Percentiles rank a stretch among this genome's conserved stretches.
Conservation (phyloP, 2,888 invertebrate species). For the Synergus itoensis region DNA sequence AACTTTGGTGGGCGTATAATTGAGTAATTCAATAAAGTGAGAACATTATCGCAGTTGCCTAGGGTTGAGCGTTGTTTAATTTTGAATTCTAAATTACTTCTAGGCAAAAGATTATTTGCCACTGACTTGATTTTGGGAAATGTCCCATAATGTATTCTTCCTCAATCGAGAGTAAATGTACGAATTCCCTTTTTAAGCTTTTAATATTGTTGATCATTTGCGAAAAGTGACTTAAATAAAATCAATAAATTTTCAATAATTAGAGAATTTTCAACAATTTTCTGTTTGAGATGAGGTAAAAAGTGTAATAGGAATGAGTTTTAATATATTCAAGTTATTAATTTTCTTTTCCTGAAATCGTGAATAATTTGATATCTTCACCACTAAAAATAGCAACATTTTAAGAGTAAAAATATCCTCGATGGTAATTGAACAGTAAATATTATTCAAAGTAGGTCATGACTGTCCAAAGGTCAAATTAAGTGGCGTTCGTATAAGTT, state of each 20-base stretch:
- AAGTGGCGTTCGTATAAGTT: neutral
- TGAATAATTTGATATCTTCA: neutral
- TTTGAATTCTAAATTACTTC: neutral
- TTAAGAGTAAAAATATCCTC: slow-evolving; percentile 23
- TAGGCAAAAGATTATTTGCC: neutral
- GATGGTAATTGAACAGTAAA: slow-evolving; percentile 14
- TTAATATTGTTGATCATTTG: no score
- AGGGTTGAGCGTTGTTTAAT: slow-evolving; percentile 1
- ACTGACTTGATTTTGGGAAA: neutral
- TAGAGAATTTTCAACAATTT: no score
- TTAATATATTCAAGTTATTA: no score
- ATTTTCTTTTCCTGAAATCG: no score
- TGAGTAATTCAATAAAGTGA: slow-evolving; percentile 26
- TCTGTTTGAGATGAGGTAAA: no score
- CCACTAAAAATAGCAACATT: slow-evolving; percentile 12
- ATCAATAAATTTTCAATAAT: no score
- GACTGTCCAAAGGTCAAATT: slow-evolving; percentile 23
- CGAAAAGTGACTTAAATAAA: no score
- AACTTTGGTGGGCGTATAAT: slow-evolving; percentile 19
- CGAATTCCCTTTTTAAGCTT: no score
- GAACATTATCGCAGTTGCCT: slow-evolving; percentile 27
- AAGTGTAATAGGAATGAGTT: no score
- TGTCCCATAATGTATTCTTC: neutral
- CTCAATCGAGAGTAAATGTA: neutral
- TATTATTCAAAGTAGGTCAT: slow-evolving; percentile 24